Evolutionary conservation across 2,888 invertebrate genomes (phyloP).

Genomic region (Latrodectus hesperus): DNA sequence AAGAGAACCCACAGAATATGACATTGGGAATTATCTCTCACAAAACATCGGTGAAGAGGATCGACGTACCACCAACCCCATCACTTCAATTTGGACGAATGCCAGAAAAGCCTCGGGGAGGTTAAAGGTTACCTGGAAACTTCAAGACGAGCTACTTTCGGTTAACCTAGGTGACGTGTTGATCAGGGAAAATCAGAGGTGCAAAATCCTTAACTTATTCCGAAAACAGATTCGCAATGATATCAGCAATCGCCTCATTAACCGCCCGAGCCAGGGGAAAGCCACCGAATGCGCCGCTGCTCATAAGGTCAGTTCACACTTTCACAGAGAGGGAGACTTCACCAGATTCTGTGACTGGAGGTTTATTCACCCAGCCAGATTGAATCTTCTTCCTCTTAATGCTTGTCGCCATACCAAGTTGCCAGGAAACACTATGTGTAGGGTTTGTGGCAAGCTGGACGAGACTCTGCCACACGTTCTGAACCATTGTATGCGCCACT

Average conservation of each 20-base stretch:
- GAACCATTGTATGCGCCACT: background rate
- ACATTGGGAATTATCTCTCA: no score
- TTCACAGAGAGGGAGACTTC: background rate
- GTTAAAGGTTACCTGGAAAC: background rate
- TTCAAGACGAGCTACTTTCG: background rate
- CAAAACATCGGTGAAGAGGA: no score
- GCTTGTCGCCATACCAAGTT: background rate
- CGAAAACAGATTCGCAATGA: fast-evolving
- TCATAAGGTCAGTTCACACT: background rate
- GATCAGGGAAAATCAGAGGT: background rate
- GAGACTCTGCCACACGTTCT: background rate
- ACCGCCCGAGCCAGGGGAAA: background rate
- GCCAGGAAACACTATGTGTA: background rate
- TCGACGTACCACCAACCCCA: background rate
- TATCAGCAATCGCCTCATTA: fast-evolving
- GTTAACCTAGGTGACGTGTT: background rate
- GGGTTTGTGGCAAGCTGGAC: background rate
- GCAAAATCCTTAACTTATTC: background rate
- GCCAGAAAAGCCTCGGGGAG: constrained; percentile 1
- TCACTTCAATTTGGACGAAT: background rate
- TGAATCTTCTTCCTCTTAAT: background rate
- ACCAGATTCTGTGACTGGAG: constrained; percentile 4
- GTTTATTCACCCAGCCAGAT: background rate
- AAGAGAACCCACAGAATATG: no score
- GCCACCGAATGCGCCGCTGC: background rate